Conservation (phyloP, 2,888 invertebrate species). For the Hypomecis punctinalis region DNA sequence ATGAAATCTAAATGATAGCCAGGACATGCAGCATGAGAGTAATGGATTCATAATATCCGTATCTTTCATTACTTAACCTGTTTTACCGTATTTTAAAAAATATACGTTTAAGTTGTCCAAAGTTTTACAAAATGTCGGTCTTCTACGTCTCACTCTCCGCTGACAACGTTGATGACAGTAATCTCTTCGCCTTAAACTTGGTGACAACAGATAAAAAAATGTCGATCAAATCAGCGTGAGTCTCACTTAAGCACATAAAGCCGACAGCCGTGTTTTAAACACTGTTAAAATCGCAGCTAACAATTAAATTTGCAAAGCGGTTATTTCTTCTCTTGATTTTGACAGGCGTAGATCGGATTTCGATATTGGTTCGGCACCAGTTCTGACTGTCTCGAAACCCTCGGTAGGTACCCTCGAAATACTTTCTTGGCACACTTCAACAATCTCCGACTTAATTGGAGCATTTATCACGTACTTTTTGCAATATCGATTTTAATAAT, state of each 20-base stretch:
- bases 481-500: constrained; percentile 52
- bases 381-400: constrained; percentile 17
- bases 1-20: constrained; percentile 39
- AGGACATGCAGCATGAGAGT: constrained; percentile 15
- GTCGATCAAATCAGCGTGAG: constrained; percentile 6
- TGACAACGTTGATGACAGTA: constrained; percentile 5
- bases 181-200: constrained; percentile 2
- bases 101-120: background rate
- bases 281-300: constrained; percentile 42
- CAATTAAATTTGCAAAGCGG: constrained; percentile 46
- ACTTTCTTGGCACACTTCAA: constrained; percentile 58
- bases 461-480: constrained; percentile 57
- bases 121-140: background rate
- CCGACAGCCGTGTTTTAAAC: constrained; percentile 40
- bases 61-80: constrained; percentile 14
- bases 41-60: constrained; percentile 28
- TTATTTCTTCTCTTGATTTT: constrained; percentile 49
- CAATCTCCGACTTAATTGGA: constrained; percentile 68
- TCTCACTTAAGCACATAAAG: constrained; percentile 16
- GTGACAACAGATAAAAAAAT: constrained; percentile 1
- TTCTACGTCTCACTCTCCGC: background rate
- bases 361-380: constrained; percentile 44
- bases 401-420: constrained; percentile 41
- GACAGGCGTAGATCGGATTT: constrained; percentile 54
- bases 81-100: background rate